Conservation (phyloP, 2,888 invertebrate species). For the Oscheius onirici region DNA sequence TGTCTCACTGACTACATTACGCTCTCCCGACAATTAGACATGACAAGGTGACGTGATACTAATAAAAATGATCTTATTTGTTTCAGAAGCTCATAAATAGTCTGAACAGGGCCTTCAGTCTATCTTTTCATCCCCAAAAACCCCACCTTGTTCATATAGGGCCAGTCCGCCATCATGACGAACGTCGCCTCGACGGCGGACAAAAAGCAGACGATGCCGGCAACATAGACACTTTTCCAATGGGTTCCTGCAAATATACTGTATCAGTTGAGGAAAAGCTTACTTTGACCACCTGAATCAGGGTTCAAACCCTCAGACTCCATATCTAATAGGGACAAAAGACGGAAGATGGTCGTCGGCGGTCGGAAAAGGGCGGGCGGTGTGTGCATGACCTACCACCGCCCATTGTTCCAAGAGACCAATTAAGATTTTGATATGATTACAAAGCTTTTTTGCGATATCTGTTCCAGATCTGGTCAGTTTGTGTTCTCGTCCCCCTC, state of each 20-base stretch:
- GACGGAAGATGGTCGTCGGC: too few relatives aligned
- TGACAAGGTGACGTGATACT: background rate
- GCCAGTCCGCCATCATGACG: constrained; percentile 53
- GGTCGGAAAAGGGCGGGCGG: background rate
- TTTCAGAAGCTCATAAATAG: too few relatives aligned
- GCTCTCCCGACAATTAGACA: background rate
- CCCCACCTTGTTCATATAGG: constrained; percentile 49
- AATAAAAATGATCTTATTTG: too few relatives aligned
- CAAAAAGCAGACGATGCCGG: constrained; percentile 44
- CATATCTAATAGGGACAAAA: too few relatives aligned
- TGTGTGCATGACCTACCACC: background rate
- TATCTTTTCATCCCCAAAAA: too few relatives aligned
- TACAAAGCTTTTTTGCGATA: too few relatives aligned
- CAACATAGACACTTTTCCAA: constrained; percentile 37
- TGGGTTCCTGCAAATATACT: constrained; percentile 26
- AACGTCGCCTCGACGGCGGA: constrained; percentile 49
- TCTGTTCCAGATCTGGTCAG: too few relatives aligned
- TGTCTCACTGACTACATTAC: too few relatives aligned
- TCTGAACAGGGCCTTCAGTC: too few relatives aligned
- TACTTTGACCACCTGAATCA: too few relatives aligned
- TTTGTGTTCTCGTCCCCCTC: background rate
- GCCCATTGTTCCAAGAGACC: background rate
- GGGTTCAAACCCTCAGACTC: too few relatives aligned
- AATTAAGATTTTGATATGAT: background rate
- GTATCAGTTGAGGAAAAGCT: background rate